Percentiles rank a stretch among this genome's conserved stretches.
These are phyloP conservation scores for silkworm (Bombyx mori) DNA, from an alignment of 1,140 invertebrate genomes.

Conservation along the genomic window ASM3026992v2 NC_085118.1:953501-954000, in stretches of 20 bases:
- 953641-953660: conserved; percentile 36
- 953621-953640: conserved; percentile 44
- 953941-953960: too few species aligned
- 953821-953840: conserved; percentile 34
- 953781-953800: conserved; percentile 6
- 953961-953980: too few species aligned
- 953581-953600: conserved; percentile 71
- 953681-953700: conserved; percentile 78
- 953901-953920: conserved; percentile 80
- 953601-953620: conserved; percentile 69
- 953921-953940: conserved; percentile 19
- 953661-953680: conserved; percentile 57
- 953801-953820: conserved; percentile 44
- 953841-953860: conserved; percentile 25
- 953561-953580: conserved; percentile 54
- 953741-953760: conserved; percentile 28
- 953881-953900: conserved; percentile 80
- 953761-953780: conserved; percentile 15
- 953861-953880: conserved; percentile 75
- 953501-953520: conserved; percentile 58
- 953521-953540: conserved; percentile 37
- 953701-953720: conserved; percentile 73
- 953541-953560: conserved; percentile 42
- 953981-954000: too few species aligned
- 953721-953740: conserved; percentile 17